Base-by-base conservation (phyloP, 92 coral and sea anemone genomes). In the Diadumene lineata region DNA sequence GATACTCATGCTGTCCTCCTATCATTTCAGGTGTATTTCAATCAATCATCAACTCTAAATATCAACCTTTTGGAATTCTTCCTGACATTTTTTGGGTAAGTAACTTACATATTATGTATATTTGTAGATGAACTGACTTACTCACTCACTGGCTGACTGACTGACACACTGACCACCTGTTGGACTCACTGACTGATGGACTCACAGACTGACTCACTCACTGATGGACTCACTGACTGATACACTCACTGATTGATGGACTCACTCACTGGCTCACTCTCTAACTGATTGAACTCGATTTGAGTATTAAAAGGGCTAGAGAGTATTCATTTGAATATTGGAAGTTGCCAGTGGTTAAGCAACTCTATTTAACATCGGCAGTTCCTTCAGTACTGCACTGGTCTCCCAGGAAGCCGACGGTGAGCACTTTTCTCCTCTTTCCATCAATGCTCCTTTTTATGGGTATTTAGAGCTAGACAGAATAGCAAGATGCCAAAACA, bases 21-120 rank as follows among this genome's bases (percentile, higher is more conserved):
- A 17, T n/a, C 22, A 26, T 74, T 74, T 29, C 58, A 87, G 92
- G 75, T 81, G 1, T 56, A 50, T 24, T 80, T 87, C 50, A 50
- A 74, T 44, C 92, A 87, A 32, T 85, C 82, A 0, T 31, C 69
- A 10, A 62, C 74, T 13, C 29, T 50, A 60, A 85, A 78, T 64
- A 83, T 92, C 15, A 83, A 92, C 73, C 89, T 92, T 7, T 71
- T 92, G 15, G 85, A 90, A 38, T 92, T 88, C 81, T 90, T 92
- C 57, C 83, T 92, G 0, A 89, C 93, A 17, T 92, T 92, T 74
- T 88, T 92, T 68, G 97, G 92, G 97, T 92, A 70, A 68, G 90
- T 51, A 44, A 38, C 48, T 38, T 6, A 38, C 48, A 4, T 6
- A 38, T 38, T 38, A 38, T 4, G 7, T 38, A 38, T 4, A 6